Evolutionary conservation across 1,140 invertebrate species (phyloP).

Genomic region (Pygmarrhopalites habei): DNA sequence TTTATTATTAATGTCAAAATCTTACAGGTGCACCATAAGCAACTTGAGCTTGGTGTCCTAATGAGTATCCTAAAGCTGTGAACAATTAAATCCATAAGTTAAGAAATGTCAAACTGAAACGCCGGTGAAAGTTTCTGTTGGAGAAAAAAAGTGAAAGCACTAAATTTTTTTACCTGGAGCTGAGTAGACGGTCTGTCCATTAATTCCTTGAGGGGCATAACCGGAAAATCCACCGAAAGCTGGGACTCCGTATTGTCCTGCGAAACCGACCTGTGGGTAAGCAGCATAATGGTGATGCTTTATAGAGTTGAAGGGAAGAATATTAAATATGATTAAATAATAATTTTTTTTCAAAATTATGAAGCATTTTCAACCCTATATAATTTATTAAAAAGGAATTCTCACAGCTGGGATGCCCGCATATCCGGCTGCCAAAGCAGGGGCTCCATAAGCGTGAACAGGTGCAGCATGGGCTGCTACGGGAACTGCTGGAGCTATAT

Average conservation of each 20-base stretch:
- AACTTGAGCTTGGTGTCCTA: no score
- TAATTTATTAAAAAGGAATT: not conserved
- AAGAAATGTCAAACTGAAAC: no score
- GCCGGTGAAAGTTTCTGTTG: not conserved
- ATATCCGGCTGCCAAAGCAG: slow-evolving; percentile 8
- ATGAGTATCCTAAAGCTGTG: no score
- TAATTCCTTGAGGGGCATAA: not conserved
- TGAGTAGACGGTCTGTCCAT: slow-evolving; percentile 16
- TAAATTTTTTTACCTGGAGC: no score
- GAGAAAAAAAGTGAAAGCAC: not conserved
- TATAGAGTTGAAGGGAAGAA: no score
- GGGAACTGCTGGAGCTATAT: slow-evolving; percentile 18
- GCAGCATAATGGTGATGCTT: not conserved
- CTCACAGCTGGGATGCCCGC: not conserved
- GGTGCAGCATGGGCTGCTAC: slow-evolving; percentile 21
- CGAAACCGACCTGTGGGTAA: not conserved
- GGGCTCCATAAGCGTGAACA: slow-evolving; percentile 8
- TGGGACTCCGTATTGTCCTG: no score
- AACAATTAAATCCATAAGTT: no score
- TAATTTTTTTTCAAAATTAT: no score
- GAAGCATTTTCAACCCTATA: not conserved
- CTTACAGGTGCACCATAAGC: no score
- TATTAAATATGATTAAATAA: no score
- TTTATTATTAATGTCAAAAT: no score
- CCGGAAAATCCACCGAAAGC: slow-evolving; percentile 1